Percentiles rank a stretch among this genome's conserved stretches.
Evolutionary conservation across 1,140 invertebrate genomes (phyloP).

Genomic region (Aphaenogaster floridana): DNA sequence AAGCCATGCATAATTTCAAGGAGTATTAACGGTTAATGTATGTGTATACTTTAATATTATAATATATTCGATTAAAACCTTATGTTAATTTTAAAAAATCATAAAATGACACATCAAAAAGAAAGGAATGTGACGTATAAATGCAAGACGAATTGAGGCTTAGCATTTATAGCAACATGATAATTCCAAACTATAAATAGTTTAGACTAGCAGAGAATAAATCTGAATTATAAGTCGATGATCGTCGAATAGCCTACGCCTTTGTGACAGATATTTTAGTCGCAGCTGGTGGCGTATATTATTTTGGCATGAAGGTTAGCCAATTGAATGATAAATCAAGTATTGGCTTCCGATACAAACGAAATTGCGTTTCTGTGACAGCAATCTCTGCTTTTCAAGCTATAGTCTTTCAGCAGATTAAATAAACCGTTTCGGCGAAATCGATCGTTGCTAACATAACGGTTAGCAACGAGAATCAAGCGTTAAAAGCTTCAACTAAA

Average conservation of each 20-base stretch:
- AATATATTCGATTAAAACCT: background rate
- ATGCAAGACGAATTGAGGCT: background rate
- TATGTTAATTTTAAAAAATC: background rate
- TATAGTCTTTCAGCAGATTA: constrained; percentile 53
- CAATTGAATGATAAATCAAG: constrained; percentile 64
- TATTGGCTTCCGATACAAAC: constrained; percentile 59
- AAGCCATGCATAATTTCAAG: background rate
- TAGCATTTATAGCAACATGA: background rate
- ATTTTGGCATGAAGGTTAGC: constrained; percentile 53
- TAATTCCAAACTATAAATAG: constrained; percentile 34
- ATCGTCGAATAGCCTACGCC: constrained; percentile 39
- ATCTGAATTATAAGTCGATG: constrained; percentile 48
- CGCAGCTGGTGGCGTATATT: constrained; percentile 40
- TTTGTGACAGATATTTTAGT: constrained; percentile 41
- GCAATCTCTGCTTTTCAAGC: constrained; percentile 53
- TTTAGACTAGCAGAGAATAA: background rate
- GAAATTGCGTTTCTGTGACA: constrained; percentile 61
- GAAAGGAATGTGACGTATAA: background rate
- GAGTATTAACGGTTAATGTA: background rate
- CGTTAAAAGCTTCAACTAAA: constrained; percentile 14
- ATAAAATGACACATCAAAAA: background rate
- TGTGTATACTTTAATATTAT: background rate
- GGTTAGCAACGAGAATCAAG: background rate
- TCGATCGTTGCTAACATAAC: constrained; percentile 24
- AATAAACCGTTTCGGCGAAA: constrained; percentile 45